Evolutionary conservation across 92 coral and sea anemone species (phyloP), one percentile per base, ranked within the genome.

Genomic region (Heliopora coerulea): DNA sequence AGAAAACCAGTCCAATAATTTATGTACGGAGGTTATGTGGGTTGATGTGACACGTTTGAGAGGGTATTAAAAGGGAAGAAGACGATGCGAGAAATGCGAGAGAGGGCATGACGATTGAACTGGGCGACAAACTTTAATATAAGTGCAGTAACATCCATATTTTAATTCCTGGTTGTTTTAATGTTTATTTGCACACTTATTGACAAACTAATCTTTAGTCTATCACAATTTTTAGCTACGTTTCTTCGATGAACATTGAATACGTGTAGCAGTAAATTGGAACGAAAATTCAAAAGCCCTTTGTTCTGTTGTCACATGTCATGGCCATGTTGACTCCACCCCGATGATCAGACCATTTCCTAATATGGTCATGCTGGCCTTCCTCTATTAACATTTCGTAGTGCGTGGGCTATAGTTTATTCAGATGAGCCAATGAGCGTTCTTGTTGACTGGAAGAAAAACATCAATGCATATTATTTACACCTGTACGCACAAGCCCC

Each of bases 321-420:
- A 7, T 28, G 1, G 57, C 76, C 76, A 69, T 69, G 34, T 1
- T 69, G 20, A 54, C 73, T 66, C 56, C 48, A 18, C 29, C 73
- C 57, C 33, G 3, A 25, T 18, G 56, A 63, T 11, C 42, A 4
- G 42, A 37, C 42, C 11, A 37, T 30, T 52, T 1, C 76, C 76
- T 3, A 26, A 69, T 69, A 29, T 69, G 76, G 76, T 32, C 76
- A 69, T 52, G 29, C 11, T 28, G 34, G 31, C 19, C 58, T 67
- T 44, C 9, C 15, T 46, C 35, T 8, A 30, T 69, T 54, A 29
- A 69, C 50, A 52, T 52, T 69, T 27, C n/a, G 44, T 66, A 41
- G 8, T 23, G 37, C 73, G 73, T 66, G 73, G 73, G 73, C 26
- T 17, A 41, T 66, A 46, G n/a, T 54, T 25, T 33, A 56, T 25